Percentiles rank a stretch among this genome's conserved stretches.
Conservation (phyloP, 2,888 invertebrate genomes). For the Hirtodrosophila duncani region DNA sequence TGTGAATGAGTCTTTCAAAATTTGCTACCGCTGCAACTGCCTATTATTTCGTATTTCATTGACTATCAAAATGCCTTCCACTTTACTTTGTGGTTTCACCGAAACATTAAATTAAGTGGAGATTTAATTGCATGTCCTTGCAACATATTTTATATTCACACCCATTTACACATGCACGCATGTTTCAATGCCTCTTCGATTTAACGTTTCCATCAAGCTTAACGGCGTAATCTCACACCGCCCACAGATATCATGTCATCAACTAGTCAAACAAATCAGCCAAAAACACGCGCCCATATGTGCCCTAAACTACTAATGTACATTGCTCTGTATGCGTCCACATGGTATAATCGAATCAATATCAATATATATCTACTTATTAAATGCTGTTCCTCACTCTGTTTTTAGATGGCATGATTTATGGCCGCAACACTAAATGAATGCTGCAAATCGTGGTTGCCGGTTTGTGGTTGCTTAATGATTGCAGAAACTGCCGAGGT, state of each 20-base stretch:
- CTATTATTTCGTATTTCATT: no score
- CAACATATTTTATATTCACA: slow-evolving; percentile 2
- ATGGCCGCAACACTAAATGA: slow-evolving; percentile 18
- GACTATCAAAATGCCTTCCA: no score
- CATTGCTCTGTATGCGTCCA: slow-evolving; percentile 1
- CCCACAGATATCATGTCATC: slow-evolving; percentile 4
- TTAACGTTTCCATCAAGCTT: slow-evolving; percentile 45
- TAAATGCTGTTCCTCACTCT: slow-evolving; percentile 7
- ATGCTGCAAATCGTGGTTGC: slow-evolving; percentile 21
- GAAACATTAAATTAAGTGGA: slow-evolving; percentile 1
- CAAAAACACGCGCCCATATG: slow-evolving; percentile 19
- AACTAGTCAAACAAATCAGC: slow-evolving; percentile 44
- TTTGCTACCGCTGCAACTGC: no score
- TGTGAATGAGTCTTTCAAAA: no score
- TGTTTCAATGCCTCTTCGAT: slow-evolving; percentile 26
- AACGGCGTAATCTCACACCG: slow-evolving; percentile 27
- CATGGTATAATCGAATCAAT: slow-evolving; percentile 45
- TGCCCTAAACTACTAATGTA: background rate
- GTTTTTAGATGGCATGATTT: slow-evolving; percentile 41
- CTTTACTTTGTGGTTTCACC: background rate
- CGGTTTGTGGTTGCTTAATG: slow-evolving; percentile 3
- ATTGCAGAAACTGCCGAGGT: background rate
- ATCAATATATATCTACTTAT: slow-evolving; percentile 19
- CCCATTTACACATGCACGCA: no score
- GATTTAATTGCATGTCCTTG: background rate